Base-by-base conservation (phyloP, 1,140 invertebrate species). In the Drosophila quadrilineata region DNA sequence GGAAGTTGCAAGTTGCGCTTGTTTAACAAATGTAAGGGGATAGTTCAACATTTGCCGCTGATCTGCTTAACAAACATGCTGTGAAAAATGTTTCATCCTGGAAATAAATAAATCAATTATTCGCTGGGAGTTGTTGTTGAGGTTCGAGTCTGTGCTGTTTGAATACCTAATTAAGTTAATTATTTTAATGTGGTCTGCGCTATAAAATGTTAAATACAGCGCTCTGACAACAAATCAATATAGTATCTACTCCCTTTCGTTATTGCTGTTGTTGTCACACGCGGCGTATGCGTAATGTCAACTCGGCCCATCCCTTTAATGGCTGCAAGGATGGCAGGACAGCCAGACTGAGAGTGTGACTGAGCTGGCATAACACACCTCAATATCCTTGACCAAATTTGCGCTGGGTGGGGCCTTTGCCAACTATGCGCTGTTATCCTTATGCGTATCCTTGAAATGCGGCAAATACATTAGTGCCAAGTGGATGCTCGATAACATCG, bases 101-200 rank as follows among this genome's bases (percentile, higher is more conserved):
- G n/a, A n/a, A n/a, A n/a, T n/a, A n/a, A n/a, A n/a, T n/a, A n/a
- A n/a, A n/a, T n/a, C n/a, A n/a, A n/a, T n/a, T n/a, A n/a, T n/a
- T n/a, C n/a, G n/a, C n/a, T n/a, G n/a, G n/a, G n/a, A n/a, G n/a
- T n/a, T n/a, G n/a, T n/a, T n/a, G n/a, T n/a, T n/a, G n/a, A n/a
- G n/a, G n/a, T n/a, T n/a, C n/a, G n/a, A n/a, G n/a, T n/a, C n/a
- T n/a, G n/a, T n/a, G n/a, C n/a, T n/a, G n/a, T 36, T 66, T 53
- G 69, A 49, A 67, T 71, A 77, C 73, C 74, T 76, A 76, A 84
- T 82, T 82, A 84, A 73, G 73, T 71, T 69, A 76, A 82, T 82
- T 82, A 82, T 84, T 82, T 64, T 63, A 65, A 77, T 77, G 73
- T 65, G 64, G 75, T 73, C n/a, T 77, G 41, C 53, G 68, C 35